Evolutionary conservation across 1,140 invertebrate genomes (phyloP), one percentile per base, ranked within the genome.

Genomic region (Ostrea edulis): DNA sequence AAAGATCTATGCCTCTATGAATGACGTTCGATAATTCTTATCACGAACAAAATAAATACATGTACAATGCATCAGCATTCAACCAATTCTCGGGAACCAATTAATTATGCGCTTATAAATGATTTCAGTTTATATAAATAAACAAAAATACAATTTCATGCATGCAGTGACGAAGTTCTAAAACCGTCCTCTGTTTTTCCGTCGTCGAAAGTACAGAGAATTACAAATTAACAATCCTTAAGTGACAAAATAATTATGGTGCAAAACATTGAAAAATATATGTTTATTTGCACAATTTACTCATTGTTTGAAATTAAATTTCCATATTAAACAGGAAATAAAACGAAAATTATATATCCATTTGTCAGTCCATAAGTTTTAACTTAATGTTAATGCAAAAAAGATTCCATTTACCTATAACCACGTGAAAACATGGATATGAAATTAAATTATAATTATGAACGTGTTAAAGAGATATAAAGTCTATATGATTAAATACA

Each of bases 241-340:
- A 20, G 55, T 62, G 55, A 62, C 55, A 62, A 62, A 62, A 62
- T 20, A 7, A 62, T 62, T n/a, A 62, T 20, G 17, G 55, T 20
- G n/a, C 55, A 62, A 62, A 62, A 62, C 55, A 77, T 25, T 29
- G 12, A 77, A 77, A 71, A 71, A 77, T 29, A 35, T 14, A 77
- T 77, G 68, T 77, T 77, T 17, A 29, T 25, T 77, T 77, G 68
- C 29, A 77, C 68, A 77, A 77, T 77, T 77, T 35, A 77, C 29
- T 77, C 25, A 77, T 77, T 77, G 68, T 77, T 77, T 77, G 9
- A 35, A 77, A 62, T n/a, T 62, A 20, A 62, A 77, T 77, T 77
- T 77, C 29, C 68, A 35, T 29, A 29, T 77, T 29, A 77, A 77
- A 25, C 22, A 62, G 68, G 68, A 77, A 77, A 77, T 35, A 77